Base-by-base conservation (phyloP, 1,140 invertebrate genomes). In the Trichogramma pretiosum region DNA sequence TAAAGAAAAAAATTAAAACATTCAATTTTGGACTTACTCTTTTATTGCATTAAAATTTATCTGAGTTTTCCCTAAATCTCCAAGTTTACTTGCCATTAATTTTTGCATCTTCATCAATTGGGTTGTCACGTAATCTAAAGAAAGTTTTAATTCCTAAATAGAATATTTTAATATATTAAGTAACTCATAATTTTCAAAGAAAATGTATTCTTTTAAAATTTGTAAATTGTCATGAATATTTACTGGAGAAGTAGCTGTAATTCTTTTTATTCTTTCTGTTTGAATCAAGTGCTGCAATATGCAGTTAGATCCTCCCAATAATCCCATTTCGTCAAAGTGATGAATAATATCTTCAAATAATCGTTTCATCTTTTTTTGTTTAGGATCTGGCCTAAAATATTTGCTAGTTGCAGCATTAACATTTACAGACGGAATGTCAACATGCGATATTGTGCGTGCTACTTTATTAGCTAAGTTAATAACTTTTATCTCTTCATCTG, bases 231-330 rank as follows among this genome's bases (percentile, higher is more conserved):
- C 14, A 22, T 38, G 40, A 4, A 34, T 48, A 59, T 49, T 44
- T 50, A 61, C 62, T 9, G 62, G 34, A 10, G 75, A n/a, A n/a
- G n/a, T 67, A 7, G 70, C 50, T 1, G 71, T 58, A 50, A 66
- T 63, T 22, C 75, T 71, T 53, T 78, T 82, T 9, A 82, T 58
- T 16, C 75, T 64, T 56, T 86, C 81, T 13, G 85, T 54, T 46
- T 82, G 65, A 13, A 85, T 75, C 3, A 79, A 68, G 17, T 77
- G 66, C 3, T 76, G 65, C 0, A 83, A 55, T 7, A 80, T 64
- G 8, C 75, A 68, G 46, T 79, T 72, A 18, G 61, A 65, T 0
- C 77, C 79, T 0, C 79, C 77, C 56, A 78, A 85, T 16, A 76
- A 54, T n/a, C 70, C 80, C 34, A 79, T 60, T 21, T 74, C 72